A percentile compares a stretch with the other conserved stretches of the same genome.
phyloP scores from a whole-genome alignment of 2,113 vertebrate species.

The Syrrhaptes paradoxus region DNA sequence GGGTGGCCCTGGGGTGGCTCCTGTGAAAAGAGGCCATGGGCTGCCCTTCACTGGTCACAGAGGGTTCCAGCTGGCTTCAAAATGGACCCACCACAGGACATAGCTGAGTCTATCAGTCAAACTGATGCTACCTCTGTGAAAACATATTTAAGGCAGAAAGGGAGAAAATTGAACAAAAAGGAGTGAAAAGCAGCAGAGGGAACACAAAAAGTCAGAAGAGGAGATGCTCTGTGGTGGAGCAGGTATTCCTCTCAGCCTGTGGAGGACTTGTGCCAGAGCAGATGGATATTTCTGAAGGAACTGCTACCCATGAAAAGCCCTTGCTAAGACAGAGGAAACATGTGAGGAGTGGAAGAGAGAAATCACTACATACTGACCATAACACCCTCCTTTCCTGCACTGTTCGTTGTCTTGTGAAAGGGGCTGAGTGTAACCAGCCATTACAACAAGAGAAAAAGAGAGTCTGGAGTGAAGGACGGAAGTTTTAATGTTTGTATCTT shows the following conservation, averaged over 20 bases:
- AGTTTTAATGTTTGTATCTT: not conserved
- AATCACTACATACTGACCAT: rapidly evolving
- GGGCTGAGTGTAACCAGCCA: not conserved
- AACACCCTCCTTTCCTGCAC: not conserved
- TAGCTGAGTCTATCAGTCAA: not conserved
- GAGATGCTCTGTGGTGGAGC: not conserved
- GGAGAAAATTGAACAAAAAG: not conserved
- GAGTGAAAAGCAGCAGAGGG: not conserved
- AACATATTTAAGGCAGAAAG: not conserved
- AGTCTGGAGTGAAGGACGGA: not conserved
- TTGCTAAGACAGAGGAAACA: not conserved
- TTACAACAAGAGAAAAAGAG: not conserved
- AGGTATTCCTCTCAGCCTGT: not conserved
- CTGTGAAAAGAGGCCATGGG: not conserved
- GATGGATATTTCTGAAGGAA: not conserved
- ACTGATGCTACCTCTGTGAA: not conserved
- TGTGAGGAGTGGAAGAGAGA: not conserved
- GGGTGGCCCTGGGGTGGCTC: not conserved
- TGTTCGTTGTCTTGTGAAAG: not conserved
- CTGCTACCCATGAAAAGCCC: not conserved
- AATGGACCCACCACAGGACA: not conserved
- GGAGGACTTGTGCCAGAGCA: not conserved
- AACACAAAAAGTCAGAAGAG: not conserved
- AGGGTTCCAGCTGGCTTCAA: not conserved
- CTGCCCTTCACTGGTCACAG: not conserved